Evolutionary conservation across 2,113 vertebrate species (phyloP), one percentile per base, ranked within the genome.

Genomic region (Plotosus lineatus): DNA sequence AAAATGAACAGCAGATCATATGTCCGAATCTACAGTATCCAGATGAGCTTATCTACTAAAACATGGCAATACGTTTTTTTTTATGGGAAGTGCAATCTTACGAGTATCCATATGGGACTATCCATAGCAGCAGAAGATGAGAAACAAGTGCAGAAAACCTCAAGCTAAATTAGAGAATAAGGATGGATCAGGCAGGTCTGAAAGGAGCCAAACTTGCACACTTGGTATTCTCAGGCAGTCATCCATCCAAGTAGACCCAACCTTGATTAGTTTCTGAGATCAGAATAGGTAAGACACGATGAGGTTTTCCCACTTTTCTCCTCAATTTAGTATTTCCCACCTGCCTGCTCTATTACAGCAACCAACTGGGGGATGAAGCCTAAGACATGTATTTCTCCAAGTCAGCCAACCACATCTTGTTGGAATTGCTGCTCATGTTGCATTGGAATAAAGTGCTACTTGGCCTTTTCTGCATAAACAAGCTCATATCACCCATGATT

Each of bases 51-150:
- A 26, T 46, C 14, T 4, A 28, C 12, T 14, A 12, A 68, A 68
- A 44, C 11, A 42, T 14, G 21, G 65, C 23, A 42, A 68, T 68
- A 44, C 5, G 44, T 44, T 44, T 69, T 44, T 44, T 69, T 44
- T 69, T 44, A 69, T 44, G n/a, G n/a, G 11, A 46, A 28, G 40
- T 69, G 40, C 40, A 69, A 46, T 69, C 44, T 46, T 69, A 44
- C 15, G 6, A n/a, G 2, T 26, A 46, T 46, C n/a, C 40, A 28
- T 46, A n/a, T 46, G 40, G 40, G n/a, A 46, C 23, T 5, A 3
- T 14, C n/a, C 40, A 69, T n/a, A 69, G 40, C 66, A 69, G 40
- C 38, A 68, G 65, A 66, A 66, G 36, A 26, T 66, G 9, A 28
- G 40, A 26, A 23, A 46, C 38, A 26, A 66, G 19, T 5, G 11